These are phyloP conservation scores for Malurus melanocephalus DNA, from an alignment of 2,113 vertebrate genomes.

Conservation along the genomic window DNA sequence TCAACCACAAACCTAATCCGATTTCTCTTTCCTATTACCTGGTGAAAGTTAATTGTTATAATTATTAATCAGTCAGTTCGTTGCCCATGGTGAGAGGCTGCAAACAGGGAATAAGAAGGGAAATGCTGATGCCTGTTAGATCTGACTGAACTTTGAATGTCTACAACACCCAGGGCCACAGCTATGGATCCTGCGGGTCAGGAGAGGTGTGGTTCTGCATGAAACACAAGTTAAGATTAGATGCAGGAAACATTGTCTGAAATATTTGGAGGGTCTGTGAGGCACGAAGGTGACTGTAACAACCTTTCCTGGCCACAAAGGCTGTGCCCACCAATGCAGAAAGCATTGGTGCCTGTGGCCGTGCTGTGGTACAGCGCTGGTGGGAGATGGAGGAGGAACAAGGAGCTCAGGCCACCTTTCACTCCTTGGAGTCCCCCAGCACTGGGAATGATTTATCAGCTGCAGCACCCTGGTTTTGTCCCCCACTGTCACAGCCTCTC, in stretches of 20 bases:
- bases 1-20: background rate
- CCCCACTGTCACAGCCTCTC: rapidly evolving
- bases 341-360: background rate
- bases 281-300: background rate
- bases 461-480: background rate
- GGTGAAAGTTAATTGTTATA: background rate
- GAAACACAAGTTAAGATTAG: background rate
- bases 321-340: background rate
- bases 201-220: background rate
- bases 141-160: background rate
- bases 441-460: background rate
- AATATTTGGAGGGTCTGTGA: background rate
- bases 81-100: background rate
- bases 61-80: background rate
- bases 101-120: background rate
- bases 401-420: background rate
- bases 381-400: rapidly evolving
- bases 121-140: background rate
- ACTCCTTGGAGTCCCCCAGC: background rate
- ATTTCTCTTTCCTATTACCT: background rate
- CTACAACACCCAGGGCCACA: rapidly evolving
- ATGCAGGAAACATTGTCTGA: background rate
- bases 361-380: rapidly evolving
- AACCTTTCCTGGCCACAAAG: background rate
- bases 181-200: background rate